Evolutionary conservation across 2,113 vertebrate species (phyloP).

Genomic region (Leucosticte australis): DNA sequence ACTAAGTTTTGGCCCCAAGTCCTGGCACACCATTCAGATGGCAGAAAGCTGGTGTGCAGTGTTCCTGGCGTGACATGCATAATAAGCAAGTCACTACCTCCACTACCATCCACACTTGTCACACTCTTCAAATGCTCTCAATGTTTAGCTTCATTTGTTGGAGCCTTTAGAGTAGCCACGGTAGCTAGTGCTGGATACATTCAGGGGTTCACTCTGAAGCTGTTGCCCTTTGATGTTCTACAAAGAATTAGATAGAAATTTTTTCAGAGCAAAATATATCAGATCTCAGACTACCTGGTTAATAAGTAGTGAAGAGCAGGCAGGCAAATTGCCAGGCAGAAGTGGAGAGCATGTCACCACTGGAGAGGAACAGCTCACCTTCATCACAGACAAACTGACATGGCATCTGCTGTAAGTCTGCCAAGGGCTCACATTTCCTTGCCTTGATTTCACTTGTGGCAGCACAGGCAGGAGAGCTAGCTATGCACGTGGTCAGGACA

Average conservation of each 20-base stretch:
- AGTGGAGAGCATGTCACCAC: neutral
- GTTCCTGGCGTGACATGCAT: neutral
- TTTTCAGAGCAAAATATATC: neutral
- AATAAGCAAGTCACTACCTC: neutral
- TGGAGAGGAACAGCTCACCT: neutral
- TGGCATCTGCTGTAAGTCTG: constrained; percentile 12
- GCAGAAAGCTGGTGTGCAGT: neutral
- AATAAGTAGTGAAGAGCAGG: neutral
- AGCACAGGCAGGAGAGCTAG: constrained; percentile 15
- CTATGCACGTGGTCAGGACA: constrained; percentile 56
- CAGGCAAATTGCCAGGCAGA: neutral
- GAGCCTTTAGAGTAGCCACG: neutral
- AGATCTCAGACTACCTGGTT: neutral
- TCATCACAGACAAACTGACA: neutral
- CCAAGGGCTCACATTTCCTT: neutral
- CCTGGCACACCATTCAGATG: neutral
- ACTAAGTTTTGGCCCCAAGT: neutral
- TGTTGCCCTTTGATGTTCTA: neutral
- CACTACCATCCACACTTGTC: neutral
- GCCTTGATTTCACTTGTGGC: constrained; percentile 22
- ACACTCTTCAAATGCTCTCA: neutral
- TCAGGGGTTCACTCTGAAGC: neutral
- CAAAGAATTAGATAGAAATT: neutral
- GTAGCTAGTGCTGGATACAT: neutral
- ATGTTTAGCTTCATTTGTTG: neutral